These are phyloP conservation scores for Prietella phreatophila DNA, from an alignment of 2,113 vertebrate genomes.

Conservation along the genomic window DNA sequence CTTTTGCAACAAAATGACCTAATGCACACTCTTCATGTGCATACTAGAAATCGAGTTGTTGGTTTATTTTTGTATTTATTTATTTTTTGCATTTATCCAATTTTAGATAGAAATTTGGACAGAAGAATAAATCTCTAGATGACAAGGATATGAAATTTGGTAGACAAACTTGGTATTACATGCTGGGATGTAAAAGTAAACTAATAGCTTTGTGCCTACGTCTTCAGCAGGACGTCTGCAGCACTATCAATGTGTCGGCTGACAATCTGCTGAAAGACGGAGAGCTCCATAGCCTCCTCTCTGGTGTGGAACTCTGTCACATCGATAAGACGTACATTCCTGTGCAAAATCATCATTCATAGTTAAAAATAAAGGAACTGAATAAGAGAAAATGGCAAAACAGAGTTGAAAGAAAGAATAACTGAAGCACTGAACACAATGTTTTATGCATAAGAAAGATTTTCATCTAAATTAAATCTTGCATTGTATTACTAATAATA, in stretches of 20 bases:
- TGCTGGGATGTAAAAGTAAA: not conserved
- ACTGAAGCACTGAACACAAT: not conserved
- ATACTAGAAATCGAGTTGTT: not conserved
- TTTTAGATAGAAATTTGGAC: not conserved
- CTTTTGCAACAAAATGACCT: not conserved
- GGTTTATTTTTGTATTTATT: too few relatives aligned
- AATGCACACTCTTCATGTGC: not conserved
- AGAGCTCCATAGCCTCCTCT: conserved; percentile 77
- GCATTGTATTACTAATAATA: not conserved
- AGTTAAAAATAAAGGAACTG: conserved; percentile 12
- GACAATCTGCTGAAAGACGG: conserved; percentile 73
- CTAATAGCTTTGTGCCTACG: conserved; percentile 65
- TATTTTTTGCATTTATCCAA: not conserved
- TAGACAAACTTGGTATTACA: not conserved
- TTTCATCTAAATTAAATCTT: not conserved
- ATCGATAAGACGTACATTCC: conserved; percentile 80
- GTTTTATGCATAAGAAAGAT: not conserved
- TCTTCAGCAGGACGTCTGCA: conserved; percentile 73
- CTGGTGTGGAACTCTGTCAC: conserved; percentile 76
- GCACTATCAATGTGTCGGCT: conserved; percentile 74
- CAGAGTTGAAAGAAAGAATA: not conserved
- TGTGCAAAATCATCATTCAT: conserved; percentile 52
- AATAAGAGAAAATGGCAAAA: not conserved
- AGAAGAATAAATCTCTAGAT: not conserved
- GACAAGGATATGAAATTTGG: not conserved